phyloP scores from a whole-genome alignment of 2,113 vertebrate genomes.

The Leptobrachium leishanense region DNA sequence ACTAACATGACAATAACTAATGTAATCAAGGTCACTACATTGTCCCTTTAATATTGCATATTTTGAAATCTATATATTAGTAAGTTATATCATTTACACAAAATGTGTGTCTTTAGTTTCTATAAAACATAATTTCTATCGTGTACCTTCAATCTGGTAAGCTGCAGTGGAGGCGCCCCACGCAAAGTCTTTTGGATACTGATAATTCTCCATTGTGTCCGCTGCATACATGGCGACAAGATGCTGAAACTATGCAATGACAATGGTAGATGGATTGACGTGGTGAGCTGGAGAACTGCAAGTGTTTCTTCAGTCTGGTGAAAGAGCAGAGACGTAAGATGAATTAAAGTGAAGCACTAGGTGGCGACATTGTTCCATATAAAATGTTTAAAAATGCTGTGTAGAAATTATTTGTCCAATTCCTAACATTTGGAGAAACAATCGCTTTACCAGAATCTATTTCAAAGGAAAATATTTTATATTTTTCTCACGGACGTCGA shows the following conservation, averaged over 20 bases:
- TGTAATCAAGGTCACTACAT: too few relatives aligned
- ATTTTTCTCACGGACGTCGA: too few relatives aligned
- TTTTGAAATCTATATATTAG: too few relatives aligned
- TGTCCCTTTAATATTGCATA: too few relatives aligned
- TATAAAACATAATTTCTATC: not conserved
- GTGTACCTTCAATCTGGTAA: constrained; percentile 83
- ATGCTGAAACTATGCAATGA: not conserved
- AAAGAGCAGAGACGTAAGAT: not conserved
- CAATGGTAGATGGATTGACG: not conserved
- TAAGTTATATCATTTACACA: too few relatives aligned
- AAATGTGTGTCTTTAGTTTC: too few relatives aligned
- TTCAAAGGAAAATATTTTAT: too few relatives aligned
- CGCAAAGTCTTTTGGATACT: constrained; percentile 79
- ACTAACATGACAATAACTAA: too few relatives aligned
- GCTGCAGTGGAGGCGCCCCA: constrained; percentile 77
- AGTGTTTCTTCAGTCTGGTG: not conserved
- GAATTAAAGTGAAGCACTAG: constrained; percentile 56
- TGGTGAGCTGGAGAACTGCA: not conserved
- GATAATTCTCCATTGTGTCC: constrained; percentile 46
- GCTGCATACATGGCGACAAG: not conserved
- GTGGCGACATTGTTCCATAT: constrained; percentile 64
- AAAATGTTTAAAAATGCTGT: too few relatives aligned
- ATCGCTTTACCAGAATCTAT: too few relatives aligned
- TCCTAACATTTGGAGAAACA: too few relatives aligned
- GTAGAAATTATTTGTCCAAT: too few relatives aligned